A percentile compares a stretch with the other conserved stretches of the same genome.
Evolutionary conservation across 2,113 vertebrate species (phyloP).

Genomic region (Myrmecophaga tridactyla): DNA sequence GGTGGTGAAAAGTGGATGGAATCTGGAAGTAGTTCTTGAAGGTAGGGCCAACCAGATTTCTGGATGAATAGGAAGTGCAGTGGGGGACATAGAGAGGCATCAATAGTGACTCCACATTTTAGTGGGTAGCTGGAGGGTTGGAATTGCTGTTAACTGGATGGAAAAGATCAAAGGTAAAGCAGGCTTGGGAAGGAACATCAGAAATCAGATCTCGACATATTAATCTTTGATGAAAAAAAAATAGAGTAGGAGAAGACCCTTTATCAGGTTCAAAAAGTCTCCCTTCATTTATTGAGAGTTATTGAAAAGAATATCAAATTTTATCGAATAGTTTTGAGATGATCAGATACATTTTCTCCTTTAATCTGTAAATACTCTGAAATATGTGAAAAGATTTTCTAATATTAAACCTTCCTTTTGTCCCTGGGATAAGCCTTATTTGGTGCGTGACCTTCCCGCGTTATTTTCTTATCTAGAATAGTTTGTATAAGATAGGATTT

Average conservation of each 20-base stretch:
- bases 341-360: background rate
- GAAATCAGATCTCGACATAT: background rate
- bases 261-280: background rate
- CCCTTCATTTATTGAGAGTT: background rate
- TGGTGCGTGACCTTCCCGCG: background rate
- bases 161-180: background rate
- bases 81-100: background rate
- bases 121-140: background rate
- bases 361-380: background rate
- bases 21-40: background rate
- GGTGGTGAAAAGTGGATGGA: background rate
- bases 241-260: no score
- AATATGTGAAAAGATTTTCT: background rate
- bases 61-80: background rate
- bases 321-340: background rate
- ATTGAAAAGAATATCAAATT: background rate
- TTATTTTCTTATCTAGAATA: constrained; percentile 25
- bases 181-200: background rate
- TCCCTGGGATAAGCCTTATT: background rate
- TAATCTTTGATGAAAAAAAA: no score
- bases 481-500: constrained; percentile 10
- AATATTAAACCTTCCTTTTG: background rate
- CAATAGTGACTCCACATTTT: background rate
- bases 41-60: background rate
- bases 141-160: background rate